Percentiles rank a stretch among this genome's conserved stretches.
Conservation (phyloP, 2,113 vertebrate genomes). For the Plecotus auritus region DNA sequence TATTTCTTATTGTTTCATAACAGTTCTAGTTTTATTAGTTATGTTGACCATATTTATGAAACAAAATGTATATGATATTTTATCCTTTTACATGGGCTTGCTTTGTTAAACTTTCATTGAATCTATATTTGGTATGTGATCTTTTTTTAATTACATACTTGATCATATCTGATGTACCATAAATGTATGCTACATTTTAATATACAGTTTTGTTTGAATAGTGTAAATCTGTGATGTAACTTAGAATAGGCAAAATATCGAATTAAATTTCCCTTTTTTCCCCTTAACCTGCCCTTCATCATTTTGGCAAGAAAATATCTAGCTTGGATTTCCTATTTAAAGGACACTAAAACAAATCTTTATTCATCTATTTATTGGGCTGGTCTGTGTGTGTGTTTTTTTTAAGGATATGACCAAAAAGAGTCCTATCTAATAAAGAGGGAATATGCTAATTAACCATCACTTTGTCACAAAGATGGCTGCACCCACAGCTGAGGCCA, state of each 20-base stretch:
- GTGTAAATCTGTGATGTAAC: conserved; percentile 40
- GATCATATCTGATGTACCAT: conserved; percentile 6
- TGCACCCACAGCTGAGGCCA: too few relatives aligned
- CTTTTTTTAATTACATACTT: conserved; percentile 57
- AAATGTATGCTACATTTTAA: neutral
- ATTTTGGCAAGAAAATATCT: conserved; percentile 57
- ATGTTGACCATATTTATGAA: conserved; percentile 76
- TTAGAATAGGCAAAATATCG: conserved; percentile 49
- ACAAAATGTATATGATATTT: conserved; percentile 67
- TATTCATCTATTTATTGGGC: neutral
- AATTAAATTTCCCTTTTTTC: conserved; percentile 50
- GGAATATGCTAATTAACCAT: too few relatives aligned
- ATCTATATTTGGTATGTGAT: conserved; percentile 35
- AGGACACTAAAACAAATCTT: conserved; percentile 51
- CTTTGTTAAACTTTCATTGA: conserved; percentile 66
- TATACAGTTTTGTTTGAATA: conserved; percentile 48
- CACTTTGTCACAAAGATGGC: too few relatives aligned
- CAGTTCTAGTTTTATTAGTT: conserved; percentile 81
- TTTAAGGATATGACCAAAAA: conserved; percentile 64
- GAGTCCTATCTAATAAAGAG: neutral
- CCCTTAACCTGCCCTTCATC: neutral
- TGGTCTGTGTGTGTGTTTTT: conserved; percentile 27
- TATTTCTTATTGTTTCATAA: conserved; percentile 86
- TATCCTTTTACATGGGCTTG: conserved; percentile 47
- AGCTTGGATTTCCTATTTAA: conserved; percentile 56